Evolutionary conservation across 2,113 vertebrate species (phyloP), one percentile per base, ranked within the genome.

Genomic region (Marcusenius ussheri): DNA sequence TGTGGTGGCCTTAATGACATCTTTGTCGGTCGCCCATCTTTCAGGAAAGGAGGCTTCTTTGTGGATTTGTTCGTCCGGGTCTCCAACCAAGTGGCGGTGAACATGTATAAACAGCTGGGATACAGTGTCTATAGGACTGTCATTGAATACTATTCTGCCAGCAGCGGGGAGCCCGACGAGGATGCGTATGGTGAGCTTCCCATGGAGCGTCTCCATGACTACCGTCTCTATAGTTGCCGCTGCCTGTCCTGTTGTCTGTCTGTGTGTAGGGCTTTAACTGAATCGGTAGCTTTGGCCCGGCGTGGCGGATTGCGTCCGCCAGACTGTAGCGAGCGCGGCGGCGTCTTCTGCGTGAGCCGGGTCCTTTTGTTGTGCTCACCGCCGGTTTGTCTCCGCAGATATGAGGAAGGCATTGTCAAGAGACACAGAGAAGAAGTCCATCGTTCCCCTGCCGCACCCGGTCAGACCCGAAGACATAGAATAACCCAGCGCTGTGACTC

Each of bases 401-500:
- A 99, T 98, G 98, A 97, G 98, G 93, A 99, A 99, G 93, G 98
- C 98, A 49, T 95, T 99, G 93, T 98, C 98, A 89, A 96, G 98
- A 93, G 98, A 99, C 94, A 95, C 95, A 0, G 97, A 99, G 94
- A 99, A 98, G 95, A 99, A 98, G 94, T 99, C 98, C 0, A 98
- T 99, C 94, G 94, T 98, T 93, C 98, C 98, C 0, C 93, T 99
- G 90, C 98, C 98, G 1, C 98, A 99, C 90, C 98, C 98, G 0
- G 98, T 99, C 92, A 94, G 98, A 91, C 98, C 98, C 0, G 98
- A 99, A 91, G 98, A 99, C 91, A 99, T 98, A 2, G 98, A 99
- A 96, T 99, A 97, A 96, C 96, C 91, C 45, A 89, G 91, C 93
- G 88, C 93, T 91, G 93, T 94, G 96, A 94, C 96, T 96, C 95